Base-by-base conservation (phyloP, 2,888 invertebrate species). In the Callyntrura guangdongensis region DNA sequence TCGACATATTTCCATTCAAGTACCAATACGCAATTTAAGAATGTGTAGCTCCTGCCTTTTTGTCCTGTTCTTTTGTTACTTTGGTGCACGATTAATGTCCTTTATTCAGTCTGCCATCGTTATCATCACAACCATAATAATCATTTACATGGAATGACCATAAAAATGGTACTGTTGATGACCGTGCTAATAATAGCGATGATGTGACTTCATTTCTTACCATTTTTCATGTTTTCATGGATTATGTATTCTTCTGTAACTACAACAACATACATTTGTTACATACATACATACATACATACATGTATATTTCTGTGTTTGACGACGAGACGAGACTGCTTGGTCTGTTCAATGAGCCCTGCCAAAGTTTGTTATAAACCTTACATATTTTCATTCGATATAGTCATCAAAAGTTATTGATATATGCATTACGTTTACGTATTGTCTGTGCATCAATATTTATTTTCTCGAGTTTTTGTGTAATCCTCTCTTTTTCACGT, bases 391-490 rank as follows among this genome's bases (percentile, higher is more conserved):
- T 67, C 25, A 2, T 25, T 47, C 20, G 4, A 22, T 5, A 9
- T 45, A 11, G 12, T 25, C 64, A 64, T 53, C 77, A 77, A 77
- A 77, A 77, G 77, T 49, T 25, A 86, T 74, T 87, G 56, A 53
- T 56, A 56, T n/a, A 87, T 81, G 81, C 87, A 87, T 87, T 87
- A 81, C 69, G 45, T n/a, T n/a, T n/a, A n/a, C n/a, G 59, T 69
- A 36, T 36, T 36, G 36, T 36, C 36, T 36, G 36, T 17, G 47
- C 81, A 87, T 81, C 81, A 81, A 67, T 67, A 36, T 56, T 36
- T n/a, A n/a, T n/a, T 59, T 27, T 56, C 25, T 56, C 27, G 2
- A n/a, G 77, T 12, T 4, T 59, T 22, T 36, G 17, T 17, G 45
- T 45, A 20, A n/a, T n/a, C 8, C 8, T 17, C n/a, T 17, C 36